These are phyloP conservation scores for Semicossyphus pulcher DNA, from an alignment of 2,113 vertebrate genomes.

Conservation along the genomic window DNA sequence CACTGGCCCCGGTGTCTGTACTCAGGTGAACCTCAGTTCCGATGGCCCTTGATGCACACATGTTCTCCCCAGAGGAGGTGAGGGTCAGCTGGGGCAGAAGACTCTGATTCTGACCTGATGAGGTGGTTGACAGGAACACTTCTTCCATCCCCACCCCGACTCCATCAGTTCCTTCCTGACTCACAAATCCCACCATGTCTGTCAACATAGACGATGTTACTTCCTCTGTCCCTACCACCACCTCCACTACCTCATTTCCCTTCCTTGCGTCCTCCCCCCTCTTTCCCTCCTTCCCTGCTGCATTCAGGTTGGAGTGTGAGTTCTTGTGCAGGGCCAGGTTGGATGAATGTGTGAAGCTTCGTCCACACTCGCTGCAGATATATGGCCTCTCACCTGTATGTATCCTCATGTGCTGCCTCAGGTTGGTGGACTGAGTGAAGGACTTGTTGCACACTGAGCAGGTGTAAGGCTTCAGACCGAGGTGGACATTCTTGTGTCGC, in stretches of 20 bases:
- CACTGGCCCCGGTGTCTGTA: constrained; percentile 79
- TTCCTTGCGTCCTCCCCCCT: constrained; percentile 40
- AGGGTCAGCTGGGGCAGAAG: constrained; percentile 78
- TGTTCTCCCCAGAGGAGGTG: constrained; percentile 53
- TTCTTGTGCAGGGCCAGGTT: constrained; percentile 88
- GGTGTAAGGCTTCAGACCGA: constrained; percentile 90
- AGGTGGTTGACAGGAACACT: constrained; percentile 80
- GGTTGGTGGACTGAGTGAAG: constrained; percentile 93
- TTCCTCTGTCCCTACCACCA: constrained; percentile 74
- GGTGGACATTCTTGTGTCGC: constrained; percentile 92
- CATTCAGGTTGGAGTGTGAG: constrained; percentile 76
- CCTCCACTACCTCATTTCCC: constrained; percentile 61
- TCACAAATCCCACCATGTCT: constrained; percentile 83
- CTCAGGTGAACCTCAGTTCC: constrained; percentile 82
- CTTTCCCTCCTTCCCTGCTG: constrained; percentile 67
- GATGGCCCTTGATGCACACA: constrained; percentile 65
- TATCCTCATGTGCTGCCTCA: constrained; percentile 91
- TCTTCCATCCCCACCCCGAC: constrained; percentile 81
- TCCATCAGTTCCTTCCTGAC: constrained; percentile 77
- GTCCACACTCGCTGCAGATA: constrained; percentile 80
- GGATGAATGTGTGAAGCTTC: constrained; percentile 91
- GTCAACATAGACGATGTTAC: constrained; percentile 77
- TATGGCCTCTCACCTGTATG: constrained; percentile 89
- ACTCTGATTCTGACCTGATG: constrained; percentile 56
- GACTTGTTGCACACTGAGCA: constrained; percentile 89